Base-by-base conservation (phyloP, 1,140 invertebrate genomes). In the Cylas formicarius region DNA sequence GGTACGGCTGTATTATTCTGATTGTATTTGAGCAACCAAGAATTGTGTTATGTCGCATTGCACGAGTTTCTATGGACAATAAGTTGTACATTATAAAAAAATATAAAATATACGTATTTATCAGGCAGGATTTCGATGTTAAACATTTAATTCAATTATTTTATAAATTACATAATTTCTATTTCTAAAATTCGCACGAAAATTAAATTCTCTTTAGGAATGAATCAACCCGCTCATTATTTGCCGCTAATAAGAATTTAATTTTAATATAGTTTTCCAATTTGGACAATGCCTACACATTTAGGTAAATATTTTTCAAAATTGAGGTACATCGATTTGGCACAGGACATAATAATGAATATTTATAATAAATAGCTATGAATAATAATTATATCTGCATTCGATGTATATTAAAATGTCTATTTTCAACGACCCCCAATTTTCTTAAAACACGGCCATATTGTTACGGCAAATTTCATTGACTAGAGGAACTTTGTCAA, bases 241-340 rank as follows among this genome's bases (percentile, higher is more conserved):
- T 16, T 9, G 13, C 17, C 8, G 8, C 11, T 32, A 8, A 32
- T 32, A 13, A 13, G 8, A 32, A 1, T 13, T 32, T 32, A 32
- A 13, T 32, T 13, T 6, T 13, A 8, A 1, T 8, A 8, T 13
- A 32, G 10, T 33, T 3, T 31, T 17, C 8, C 23, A 18, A 10
- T 28, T 40, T 40, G 37, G 18, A 19, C 26, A 19, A 10, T 2
- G 14, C 14, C 17, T 17, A 28, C 19, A 28, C 37, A 27, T 17
- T 28, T 28, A 31, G 6, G 23, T 33, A 35, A 34, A 39, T 23
- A 45, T 22, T 45, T 50, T 50, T 37, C 49, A 54, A 48, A 50
- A 34, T 52, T 59, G 57, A 61, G 57, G 57, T 59, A 59, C 55
- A 57, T 61, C 51, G 41, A 57, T 52, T 59, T 59, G 57, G 57